Conservation (phyloP, 1,140 invertebrate genomes). For the Metopolophium dirhodum region DNA sequence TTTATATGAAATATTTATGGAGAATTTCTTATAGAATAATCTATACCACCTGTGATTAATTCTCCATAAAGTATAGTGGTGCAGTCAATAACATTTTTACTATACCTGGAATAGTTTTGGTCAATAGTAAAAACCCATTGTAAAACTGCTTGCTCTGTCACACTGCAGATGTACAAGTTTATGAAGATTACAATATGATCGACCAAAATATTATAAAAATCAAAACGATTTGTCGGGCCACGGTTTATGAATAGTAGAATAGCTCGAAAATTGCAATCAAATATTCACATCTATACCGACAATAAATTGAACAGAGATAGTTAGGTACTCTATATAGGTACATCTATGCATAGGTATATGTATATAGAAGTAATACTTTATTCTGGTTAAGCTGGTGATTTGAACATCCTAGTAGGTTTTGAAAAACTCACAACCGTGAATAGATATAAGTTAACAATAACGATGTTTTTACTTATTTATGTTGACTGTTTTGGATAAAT, state of each 20-base stretch:
- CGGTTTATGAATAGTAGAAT: neutral
- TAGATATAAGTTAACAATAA: neutral
- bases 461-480: neutral
- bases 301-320: neutral
- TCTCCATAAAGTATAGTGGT: neutral
- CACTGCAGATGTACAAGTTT: neutral
- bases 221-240: neutral
- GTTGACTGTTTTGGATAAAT: neutral
- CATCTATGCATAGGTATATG: neutral
- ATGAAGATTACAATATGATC: neutral
- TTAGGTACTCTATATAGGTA: neutral
- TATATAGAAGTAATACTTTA: neutral
- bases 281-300: neutral
- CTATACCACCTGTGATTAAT: neutral
- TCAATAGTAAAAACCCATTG: neutral
- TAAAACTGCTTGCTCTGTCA: neutral
- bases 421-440: neutral
- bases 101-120: neutral
- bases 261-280: neutral
- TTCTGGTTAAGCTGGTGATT: neutral
- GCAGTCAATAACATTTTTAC: neutral
- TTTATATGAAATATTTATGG: neutral
- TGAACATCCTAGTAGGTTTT: neutral
- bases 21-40: neutral
- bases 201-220: neutral